Base-by-base conservation (phyloP, 2,888 invertebrate genomes). In the Chymomyza fuscimana region DNA sequence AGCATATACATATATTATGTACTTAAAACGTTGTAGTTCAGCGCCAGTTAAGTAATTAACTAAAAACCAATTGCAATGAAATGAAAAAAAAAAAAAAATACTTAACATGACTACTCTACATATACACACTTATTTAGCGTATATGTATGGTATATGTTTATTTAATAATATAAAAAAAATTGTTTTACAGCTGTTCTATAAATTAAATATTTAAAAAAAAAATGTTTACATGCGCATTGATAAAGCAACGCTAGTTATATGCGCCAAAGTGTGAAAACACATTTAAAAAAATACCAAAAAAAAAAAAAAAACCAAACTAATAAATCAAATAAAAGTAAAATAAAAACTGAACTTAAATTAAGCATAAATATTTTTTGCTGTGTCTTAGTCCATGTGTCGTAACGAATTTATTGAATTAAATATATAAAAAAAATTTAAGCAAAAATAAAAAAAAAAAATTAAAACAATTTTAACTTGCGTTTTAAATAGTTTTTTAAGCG, bases 331-430 rank as follows among this genome's bases (percentile, higher is more conserved):
- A 56, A 56, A 66, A 54, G 4, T 0, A 58, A 63, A 69, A 68
- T 59, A 60, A 63, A 70, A 70, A 72, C 65, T 58, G 65, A 79
- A 73, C 70, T 71, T 83, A 80, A 83, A 88, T 86, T 83, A 83
- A 85, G 85, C 79, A 83, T 83, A 82, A 80, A 82, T 86, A 86
- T 86, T 86, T 90, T 90, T 91, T 90, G 90, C 90, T 91, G 91
- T 91, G 91, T 91, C 91, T 91, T 91, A 91, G 91, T 91, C 91
- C 91, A 91, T 90, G 84, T 91, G 91, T 91, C 90, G 90, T 91
- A 91, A 91, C 91, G 91, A 91, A 91, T 91, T 90, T 90, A 88
- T 88, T 87, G 82, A 81, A 81, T 67, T 76, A 76, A 84, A 85
- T 75, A 80, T 79, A 76, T 69, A 76, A 69, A 63, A 46, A 60